phyloP scores from a whole-genome alignment of 2,888 invertebrate genomes.

The Trachelus iudaicus region DNA sequence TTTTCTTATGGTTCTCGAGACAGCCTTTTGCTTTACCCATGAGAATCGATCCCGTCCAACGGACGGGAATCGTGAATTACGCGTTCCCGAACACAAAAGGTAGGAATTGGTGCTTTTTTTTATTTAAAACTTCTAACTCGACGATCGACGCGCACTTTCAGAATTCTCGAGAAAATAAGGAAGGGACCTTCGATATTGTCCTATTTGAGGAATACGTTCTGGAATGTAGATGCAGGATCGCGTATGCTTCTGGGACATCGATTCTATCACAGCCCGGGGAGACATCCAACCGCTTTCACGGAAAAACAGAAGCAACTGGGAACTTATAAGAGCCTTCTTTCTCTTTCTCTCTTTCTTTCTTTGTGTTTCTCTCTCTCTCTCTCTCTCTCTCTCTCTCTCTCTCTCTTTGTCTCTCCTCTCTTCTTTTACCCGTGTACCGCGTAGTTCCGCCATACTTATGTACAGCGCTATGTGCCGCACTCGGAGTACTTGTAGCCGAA shows the following conservation, averaged over 20 bases:
- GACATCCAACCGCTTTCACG: slow-evolving; percentile 31
- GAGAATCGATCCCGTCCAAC: not conserved
- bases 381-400: slow-evolving; percentile 13
- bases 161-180: not conserved
- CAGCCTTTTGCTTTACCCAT: not conserved
- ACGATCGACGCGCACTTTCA: not conserved
- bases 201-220: not conserved
- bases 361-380: slow-evolving; percentile 9
- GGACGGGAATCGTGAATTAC: not conserved
- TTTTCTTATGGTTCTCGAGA: not conserved
- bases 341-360: slow-evolving; percentile 9
- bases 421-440: not conserved
- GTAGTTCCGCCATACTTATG: not conserved
- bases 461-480: not conserved
- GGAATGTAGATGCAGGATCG: not conserved
- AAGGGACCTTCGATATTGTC: not conserved
- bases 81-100: not conserved
- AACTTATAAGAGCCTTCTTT: slow-evolving; percentile 6
- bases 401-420: slow-evolving; percentile 17
- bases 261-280: slow-evolving; percentile 41
- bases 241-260: slow-evolving; percentile 24
- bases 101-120: not conserved
- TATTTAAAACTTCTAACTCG: not conserved
- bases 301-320: slow-evolving; percentile 18
- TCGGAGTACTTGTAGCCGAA: not conserved